These are phyloP conservation scores for Chaetoderma sp. DNA, from an alignment of 2,888 invertebrate genomes.

Conservation along the genomic window DNA sequence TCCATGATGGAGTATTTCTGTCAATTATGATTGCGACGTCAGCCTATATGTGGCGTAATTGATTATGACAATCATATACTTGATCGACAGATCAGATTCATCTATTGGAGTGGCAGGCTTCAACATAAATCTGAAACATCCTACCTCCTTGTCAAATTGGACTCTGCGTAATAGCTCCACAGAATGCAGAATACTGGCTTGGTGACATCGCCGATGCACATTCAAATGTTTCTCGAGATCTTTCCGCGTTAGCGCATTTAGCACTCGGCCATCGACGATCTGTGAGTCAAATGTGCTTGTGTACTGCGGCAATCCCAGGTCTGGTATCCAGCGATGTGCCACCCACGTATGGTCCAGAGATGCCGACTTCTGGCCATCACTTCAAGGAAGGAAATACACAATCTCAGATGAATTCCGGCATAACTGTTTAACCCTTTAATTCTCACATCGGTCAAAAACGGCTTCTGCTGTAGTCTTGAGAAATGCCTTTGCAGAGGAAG, in stretches of 20 bases:
- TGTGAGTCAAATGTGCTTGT: slow-evolving; percentile 88
- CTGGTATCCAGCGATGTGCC: slow-evolving; percentile 91
- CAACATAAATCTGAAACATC: too few relatives aligned
- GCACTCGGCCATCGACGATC: slow-evolving; percentile 91
- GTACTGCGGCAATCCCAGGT: slow-evolving; percentile 90
- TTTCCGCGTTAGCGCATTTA: slow-evolving; percentile 92
- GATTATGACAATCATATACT: too few relatives aligned
- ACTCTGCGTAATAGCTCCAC: slow-evolving; percentile 91
- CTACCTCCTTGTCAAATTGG: slow-evolving; percentile 80
- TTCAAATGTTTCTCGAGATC: slow-evolving; percentile 93
- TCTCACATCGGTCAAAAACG: too few relatives aligned
- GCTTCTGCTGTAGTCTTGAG: too few relatives aligned
- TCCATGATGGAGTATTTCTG: too few relatives aligned
- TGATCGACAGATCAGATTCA: too few relatives aligned
- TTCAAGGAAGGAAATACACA: slow-evolving; percentile 37
- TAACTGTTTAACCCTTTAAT: too few relatives aligned
- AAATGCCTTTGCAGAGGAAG: too few relatives aligned
- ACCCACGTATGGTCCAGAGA: slow-evolving; percentile 94
- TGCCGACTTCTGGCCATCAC: slow-evolving; percentile 85
- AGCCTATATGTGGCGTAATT: too few relatives aligned
- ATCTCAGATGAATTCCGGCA: not conserved
- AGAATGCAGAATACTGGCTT: slow-evolving; percentile 92
- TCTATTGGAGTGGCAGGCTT: too few relatives aligned
- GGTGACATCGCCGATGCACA: slow-evolving; percentile 93
- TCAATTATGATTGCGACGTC: too few relatives aligned